Base-by-base conservation (phyloP, 2,888 invertebrate species). In the Agrilus biguttatus region DNA sequence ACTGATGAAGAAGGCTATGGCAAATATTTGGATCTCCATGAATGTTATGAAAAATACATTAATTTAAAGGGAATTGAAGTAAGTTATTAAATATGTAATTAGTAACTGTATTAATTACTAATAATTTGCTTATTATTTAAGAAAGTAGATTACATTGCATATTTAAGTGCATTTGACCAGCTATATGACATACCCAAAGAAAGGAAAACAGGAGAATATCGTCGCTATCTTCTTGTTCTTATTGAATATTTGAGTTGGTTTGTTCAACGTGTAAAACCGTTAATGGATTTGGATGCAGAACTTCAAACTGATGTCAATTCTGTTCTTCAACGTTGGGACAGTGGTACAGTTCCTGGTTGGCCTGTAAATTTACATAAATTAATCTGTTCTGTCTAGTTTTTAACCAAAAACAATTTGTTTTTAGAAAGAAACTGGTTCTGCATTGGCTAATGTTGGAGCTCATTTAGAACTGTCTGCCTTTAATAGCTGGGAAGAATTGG, bases 1-100 rank as follows among this genome's bases (percentile, higher is more conserved):
- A 89, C 92, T 5, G 98, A 98, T 68, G 98, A 99, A 67, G 98
- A 99, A 69, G 97, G 97, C 2, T 98, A 96, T 67, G 98, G 98
- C 12, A 91, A 91, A 63, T 99, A 93, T 69, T 72, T 99, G 42
- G 98, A 99, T 69, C 72, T 99, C 37, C 95, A 98, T 66, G 89
- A 92, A 62, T 90, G 93, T 58, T 96, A 91, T 66, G 91, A 90
- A 57, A 89, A 88, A 59, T 99, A 87, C 62, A 81, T 97, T 28
- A 99, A 99, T 65, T 71, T 99, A 32, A 96, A 97, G 62, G 95
- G 95, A 8, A 83, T 97, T 54, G 95, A 95, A 71, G 83, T 83
- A 67, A 55, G 54, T 52, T 42, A 36, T 36, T 21, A 21, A 21
- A 21, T 21, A 19, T 4, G 2, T 19, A 21, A 7, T 6, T 13